phyloP scores from a whole-genome alignment of 2,888 invertebrate genomes.

The Pyrocoelia pectoralis region DNA sequence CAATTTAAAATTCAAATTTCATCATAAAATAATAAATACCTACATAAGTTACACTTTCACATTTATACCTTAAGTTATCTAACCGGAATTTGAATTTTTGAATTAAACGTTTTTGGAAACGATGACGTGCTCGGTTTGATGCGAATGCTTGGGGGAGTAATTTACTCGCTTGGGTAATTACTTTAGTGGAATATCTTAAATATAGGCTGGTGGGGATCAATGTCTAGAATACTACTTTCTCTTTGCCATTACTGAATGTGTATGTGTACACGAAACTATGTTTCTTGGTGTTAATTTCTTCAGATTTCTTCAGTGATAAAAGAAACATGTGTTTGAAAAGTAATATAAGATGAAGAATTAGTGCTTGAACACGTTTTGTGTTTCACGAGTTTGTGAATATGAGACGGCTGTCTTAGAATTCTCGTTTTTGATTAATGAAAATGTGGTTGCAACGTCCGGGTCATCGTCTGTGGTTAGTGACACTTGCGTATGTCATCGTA shows the following conservation, averaged over 20 bases:
- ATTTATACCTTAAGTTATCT: too few relatives aligned
- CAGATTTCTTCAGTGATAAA: neutral
- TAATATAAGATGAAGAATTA: neutral
- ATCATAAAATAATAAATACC: too few relatives aligned
- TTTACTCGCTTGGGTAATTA: constrained; percentile 9
- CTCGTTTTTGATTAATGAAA: constrained; percentile 22
- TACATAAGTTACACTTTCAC: too few relatives aligned
- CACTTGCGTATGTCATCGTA: constrained; percentile 26
- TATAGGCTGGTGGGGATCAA: constrained; percentile 38
- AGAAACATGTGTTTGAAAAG: constrained; percentile 16
- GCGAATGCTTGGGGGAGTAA: neutral
- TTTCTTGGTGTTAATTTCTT: neutral
- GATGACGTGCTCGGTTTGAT: too few relatives aligned
- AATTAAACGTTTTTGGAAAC: too few relatives aligned
- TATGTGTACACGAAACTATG: constrained; percentile 9
- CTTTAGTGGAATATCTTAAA: constrained; percentile 18
- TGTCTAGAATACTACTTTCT: constrained; percentile 41
- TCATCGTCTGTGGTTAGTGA: constrained; percentile 17
- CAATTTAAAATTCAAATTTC: too few relatives aligned
- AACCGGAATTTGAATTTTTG: too few relatives aligned
- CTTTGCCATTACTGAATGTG: constrained; percentile 33
- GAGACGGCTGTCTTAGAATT: constrained; percentile 30
- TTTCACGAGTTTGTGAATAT: constrained; percentile 30
- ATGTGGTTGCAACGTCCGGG: constrained; percentile 23
- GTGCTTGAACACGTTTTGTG: constrained; percentile 16